Base-by-base conservation (phyloP, 2,888 invertebrate genomes). In the Halocaridina rubra region DNA sequence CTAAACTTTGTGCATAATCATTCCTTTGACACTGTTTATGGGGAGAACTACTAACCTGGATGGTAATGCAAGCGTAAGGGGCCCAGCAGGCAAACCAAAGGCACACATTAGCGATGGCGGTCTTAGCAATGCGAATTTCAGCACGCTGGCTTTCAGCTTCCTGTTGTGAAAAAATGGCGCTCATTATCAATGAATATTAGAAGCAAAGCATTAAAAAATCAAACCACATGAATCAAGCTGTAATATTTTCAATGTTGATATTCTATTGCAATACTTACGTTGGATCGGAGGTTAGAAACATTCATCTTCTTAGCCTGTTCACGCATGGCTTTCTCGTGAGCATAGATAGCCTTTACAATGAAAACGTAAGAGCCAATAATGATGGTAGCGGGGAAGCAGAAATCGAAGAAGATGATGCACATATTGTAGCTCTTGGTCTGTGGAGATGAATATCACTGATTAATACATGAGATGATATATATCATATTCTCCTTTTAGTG, bases 301-400 rank as follows among this genome's bases (percentile, higher is more conserved):
- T 97, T 97, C 97, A 97, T 97, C 92, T 97, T 97, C 92, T 96
- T 96, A 77, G 97, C 97, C 91, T 97, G 96, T 91, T 96, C 96
- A 89, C 96, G 93, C 95, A 97, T 96, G 67, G 93, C 93, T 90
- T 94, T 96, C 91, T 97, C 96, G 92, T 97, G 97, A 89, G 95
- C 95, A 84, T 95, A 93, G 84, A 96, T 96, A 88, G 96, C 96
- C 93, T 95, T 90, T 39, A 94, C 92, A 87, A 94, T 94, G 89
- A 93, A 92, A 89, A 92, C 93, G 90, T 94, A 94, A 80, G 93
- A 93, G 89, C 92, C 93, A 87, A 93, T 91, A 81, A 94, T 94
- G 29, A 92, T 91, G 69, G 91, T 88, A 13, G 94, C 90, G 4
- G 93, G 93, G 0, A 91, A 89, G 78, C 91, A 91, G 89, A 91